Conservation (phyloP, 1,140 invertebrate species). For the Orius insidiosus region DNA sequence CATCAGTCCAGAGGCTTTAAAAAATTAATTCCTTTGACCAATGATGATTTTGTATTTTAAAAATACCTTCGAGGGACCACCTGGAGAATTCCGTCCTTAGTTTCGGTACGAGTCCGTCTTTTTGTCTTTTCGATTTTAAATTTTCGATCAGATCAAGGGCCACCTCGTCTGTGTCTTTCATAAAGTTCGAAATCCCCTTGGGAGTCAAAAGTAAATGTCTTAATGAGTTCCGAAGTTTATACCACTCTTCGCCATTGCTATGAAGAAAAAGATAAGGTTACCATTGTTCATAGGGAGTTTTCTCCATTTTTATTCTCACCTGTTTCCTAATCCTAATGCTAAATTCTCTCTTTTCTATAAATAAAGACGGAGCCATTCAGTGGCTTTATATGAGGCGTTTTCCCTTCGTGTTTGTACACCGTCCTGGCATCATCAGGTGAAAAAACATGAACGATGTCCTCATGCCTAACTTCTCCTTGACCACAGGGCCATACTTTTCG, state of each 20-base stretch:
- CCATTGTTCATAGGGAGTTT: not conserved
- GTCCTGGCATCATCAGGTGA: slow-evolving; percentile 26
- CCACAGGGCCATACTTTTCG: slow-evolving; percentile 24
- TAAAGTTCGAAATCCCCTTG: slow-evolving; percentile 27
- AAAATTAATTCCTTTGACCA: no score
- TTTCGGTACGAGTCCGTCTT: slow-evolving; percentile 17
- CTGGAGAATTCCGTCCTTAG: slow-evolving; percentile 23
- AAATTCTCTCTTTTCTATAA: slow-evolving; percentile 30
- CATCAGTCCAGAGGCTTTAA: slow-evolving; percentile 31
- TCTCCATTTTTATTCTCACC: slow-evolving; percentile 22
- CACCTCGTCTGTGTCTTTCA: slow-evolving; percentile 27
- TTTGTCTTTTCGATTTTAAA: slow-evolving; percentile 19
- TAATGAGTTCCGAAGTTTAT: slow-evolving; percentile 26
- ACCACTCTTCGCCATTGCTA: slow-evolving; percentile 36
- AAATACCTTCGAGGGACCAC: slow-evolving; percentile 27
- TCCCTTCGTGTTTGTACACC: slow-evolving; percentile 28
- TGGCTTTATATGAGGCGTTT: slow-evolving; percentile 30
- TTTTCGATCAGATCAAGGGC: slow-evolving; percentile 26
- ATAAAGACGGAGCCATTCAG: slow-evolving; percentile 31
- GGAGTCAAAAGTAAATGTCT: slow-evolving; percentile 31
- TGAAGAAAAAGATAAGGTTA: not conserved
- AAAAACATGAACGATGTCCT: slow-evolving; percentile 24
- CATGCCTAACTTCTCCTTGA: slow-evolving; percentile 22
- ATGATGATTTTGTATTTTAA: slow-evolving; percentile 4
- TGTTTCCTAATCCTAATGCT: slow-evolving; percentile 36